These are phyloP conservation scores for Actinernus sp. DNA, from an alignment of 92 coral and sea anemone species.

Conservation along the genomic window DNA sequence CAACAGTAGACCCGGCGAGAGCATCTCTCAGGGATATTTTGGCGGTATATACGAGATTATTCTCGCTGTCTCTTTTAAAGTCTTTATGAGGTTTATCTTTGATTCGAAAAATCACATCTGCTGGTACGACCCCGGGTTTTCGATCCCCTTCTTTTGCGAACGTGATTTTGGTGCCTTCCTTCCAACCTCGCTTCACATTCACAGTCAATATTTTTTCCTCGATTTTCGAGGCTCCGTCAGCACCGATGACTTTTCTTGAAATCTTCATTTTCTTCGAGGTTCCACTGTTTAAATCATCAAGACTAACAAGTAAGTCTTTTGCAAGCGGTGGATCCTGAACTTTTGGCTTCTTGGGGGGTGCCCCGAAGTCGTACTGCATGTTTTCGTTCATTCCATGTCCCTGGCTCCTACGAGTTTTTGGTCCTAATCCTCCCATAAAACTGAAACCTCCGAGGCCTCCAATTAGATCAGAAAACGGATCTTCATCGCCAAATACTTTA, in stretches of 20 bases:
- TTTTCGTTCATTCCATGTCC: neutral
- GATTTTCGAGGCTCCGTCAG: slow-evolving; percentile 46
- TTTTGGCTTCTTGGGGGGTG: slow-evolving; percentile 66
- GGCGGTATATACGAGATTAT: slow-evolving; percentile 80
- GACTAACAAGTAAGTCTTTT: slow-evolving; percentile 79
- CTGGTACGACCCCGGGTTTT: slow-evolving; percentile 92
- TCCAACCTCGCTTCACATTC: slow-evolving; percentile 92
- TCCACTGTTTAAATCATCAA: slow-evolving; percentile 85
- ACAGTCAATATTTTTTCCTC: slow-evolving; percentile 92
- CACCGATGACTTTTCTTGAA: slow-evolving; percentile 77
- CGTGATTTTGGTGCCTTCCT: slow-evolving; percentile 89
- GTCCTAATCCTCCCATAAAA: slow-evolving; percentile 46
- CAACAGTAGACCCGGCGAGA: slow-evolving; percentile 65
- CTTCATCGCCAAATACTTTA: slow-evolving; percentile 80
- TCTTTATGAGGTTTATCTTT: slow-evolving; percentile 78
- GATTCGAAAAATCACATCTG: slow-evolving; percentile 85
- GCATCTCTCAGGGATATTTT: slow-evolving; percentile 88
- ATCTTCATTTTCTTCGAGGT: slow-evolving; percentile 90
- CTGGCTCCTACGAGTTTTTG: slow-evolving; percentile 14
- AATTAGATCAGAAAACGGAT: slow-evolving; percentile 85
- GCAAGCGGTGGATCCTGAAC: slow-evolving; percentile 90
- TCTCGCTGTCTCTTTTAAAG: slow-evolving; percentile 84
- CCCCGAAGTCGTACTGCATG: slow-evolving; percentile 19
- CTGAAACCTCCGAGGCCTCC: slow-evolving; percentile 86
- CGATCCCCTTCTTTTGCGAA: slow-evolving; percentile 87